Conservation (phyloP, 2,113 vertebrate species). For the Gallinago undulata region DNA sequence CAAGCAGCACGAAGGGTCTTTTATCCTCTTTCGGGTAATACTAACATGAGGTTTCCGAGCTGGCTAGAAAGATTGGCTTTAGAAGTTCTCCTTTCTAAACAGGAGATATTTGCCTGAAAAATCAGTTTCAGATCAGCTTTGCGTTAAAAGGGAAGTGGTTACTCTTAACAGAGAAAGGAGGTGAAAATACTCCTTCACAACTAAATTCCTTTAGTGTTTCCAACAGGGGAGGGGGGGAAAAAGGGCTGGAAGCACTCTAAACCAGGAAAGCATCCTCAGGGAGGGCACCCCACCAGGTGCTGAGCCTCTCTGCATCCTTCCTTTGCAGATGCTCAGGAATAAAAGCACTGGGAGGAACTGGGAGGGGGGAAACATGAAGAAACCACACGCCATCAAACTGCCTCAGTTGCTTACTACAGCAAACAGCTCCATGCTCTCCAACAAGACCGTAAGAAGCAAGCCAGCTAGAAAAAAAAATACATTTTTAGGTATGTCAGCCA, state of each 20-base stretch:
- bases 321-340: neutral
- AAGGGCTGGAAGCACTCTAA: neutral
- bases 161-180: neutral
- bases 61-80: neutral
- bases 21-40: neutral
- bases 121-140: neutral
- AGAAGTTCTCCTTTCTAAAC: neutral
- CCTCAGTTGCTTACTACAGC: neutral
- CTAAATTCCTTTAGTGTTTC: neutral
- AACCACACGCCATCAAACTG: accelerated
- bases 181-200: neutral
- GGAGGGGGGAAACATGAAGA: no score
- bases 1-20: neutral
- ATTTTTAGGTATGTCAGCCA: neutral
- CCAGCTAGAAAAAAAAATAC: neutral
- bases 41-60: neutral
- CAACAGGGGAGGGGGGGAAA: neutral
- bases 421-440: neutral
- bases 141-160: accelerated
- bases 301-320: neutral
- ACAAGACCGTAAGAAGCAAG: neutral
- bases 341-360: accelerated
- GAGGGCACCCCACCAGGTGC: neutral
- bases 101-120: neutral
- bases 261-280: neutral